Evolutionary conservation across 2,113 vertebrate species (phyloP).

Genomic region (Uria lomvia): DNA sequence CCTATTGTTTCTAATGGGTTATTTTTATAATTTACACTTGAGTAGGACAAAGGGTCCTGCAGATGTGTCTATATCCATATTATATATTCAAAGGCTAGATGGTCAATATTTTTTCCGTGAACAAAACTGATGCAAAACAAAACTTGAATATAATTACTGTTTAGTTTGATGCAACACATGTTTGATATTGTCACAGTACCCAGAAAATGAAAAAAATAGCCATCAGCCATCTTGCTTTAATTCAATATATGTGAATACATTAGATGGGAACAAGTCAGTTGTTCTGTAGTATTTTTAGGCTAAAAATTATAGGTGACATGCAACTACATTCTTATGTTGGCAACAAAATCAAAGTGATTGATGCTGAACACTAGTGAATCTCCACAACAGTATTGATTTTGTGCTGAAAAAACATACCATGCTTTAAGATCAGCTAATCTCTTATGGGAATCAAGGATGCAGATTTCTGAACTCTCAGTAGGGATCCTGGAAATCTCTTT

Average conservation of each 20-base stretch:
- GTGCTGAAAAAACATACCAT: background rate
- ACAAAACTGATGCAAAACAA: background rate
- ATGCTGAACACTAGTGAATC: background rate
- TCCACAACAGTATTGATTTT: background rate
- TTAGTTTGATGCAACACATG: background rate
- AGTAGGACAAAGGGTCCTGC: background rate
- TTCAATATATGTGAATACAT: background rate
- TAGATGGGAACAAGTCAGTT: background rate
- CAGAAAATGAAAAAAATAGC: background rate
- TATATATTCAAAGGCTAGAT: background rate
- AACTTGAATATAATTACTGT: background rate
- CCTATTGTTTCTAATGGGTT: background rate
- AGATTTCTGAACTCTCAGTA: background rate
- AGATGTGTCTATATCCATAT: background rate
- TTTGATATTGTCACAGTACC: background rate
- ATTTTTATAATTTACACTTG: background rate
- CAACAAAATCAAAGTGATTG: background rate
- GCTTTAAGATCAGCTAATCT: background rate
- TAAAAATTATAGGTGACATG: background rate
- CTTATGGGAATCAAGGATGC: background rate
- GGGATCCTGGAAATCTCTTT: background rate
- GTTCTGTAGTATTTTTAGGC: background rate
- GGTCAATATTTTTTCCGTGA: background rate
- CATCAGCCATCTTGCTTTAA: background rate
- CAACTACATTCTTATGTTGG: background rate